phyloP scores from a whole-genome alignment of 2,113 vertebrate species.

The western clawed frog (Xenopus tropicalis) region DNA sequence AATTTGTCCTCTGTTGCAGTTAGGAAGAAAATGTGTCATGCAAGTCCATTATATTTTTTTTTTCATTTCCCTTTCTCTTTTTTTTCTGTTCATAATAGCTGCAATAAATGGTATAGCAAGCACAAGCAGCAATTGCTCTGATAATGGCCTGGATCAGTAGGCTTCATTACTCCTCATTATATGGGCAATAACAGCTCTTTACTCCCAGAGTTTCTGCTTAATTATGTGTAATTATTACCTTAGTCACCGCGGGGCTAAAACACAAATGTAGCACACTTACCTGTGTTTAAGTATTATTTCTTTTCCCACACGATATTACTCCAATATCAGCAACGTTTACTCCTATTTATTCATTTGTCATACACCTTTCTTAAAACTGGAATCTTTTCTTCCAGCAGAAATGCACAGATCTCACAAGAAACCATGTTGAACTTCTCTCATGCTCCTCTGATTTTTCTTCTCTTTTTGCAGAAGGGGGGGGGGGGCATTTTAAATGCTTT shows the following conservation, averaged over 20 bases:
- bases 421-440: not conserved
- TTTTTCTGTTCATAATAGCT: slow-evolving; percentile 39
- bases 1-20: slow-evolving; percentile 13
- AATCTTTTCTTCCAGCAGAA: not conserved
- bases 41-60: slow-evolving; percentile 22
- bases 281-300: slow-evolving; percentile 12
- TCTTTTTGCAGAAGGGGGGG: too few relatives aligned
- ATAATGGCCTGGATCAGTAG: slow-evolving; percentile 41
- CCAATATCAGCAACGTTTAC: not conserved
- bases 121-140: slow-evolving; percentile 39
- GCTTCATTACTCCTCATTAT: slow-evolving; percentile 47
- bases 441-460: not conserved
- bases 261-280: slow-evolving; percentile 35
- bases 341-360: not conserved
- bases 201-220: slow-evolving; percentile 37
- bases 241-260: slow-evolving; percentile 32
- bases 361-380: not conserved
- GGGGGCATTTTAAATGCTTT: too few relatives aligned
- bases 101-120: slow-evolving; percentile 40
- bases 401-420: not conserved
- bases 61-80: slow-evolving; percentile 8
- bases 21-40: slow-evolving; percentile 18
- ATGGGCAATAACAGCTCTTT: slow-evolving; percentile 40
- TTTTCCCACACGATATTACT: slow-evolving; percentile 4
- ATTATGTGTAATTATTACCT: slow-evolving; percentile 45